Conservation (phyloP, 2,113 vertebrate species). For the Pionites leucogaster region DNA sequence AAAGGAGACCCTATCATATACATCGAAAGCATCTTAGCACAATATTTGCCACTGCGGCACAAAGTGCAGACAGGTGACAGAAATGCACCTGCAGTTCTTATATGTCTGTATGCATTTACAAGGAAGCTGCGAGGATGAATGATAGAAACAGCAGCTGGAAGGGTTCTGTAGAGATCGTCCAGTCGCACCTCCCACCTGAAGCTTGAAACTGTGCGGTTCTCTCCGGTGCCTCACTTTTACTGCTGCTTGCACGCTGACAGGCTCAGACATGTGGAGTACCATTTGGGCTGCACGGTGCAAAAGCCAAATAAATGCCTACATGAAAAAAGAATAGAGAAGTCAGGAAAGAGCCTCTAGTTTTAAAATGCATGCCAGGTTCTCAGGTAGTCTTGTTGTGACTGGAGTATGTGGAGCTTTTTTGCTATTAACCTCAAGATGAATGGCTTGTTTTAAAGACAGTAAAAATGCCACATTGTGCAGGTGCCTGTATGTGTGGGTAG, state of each 20-base stretch:
- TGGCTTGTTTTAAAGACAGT: conserved; percentile 43
- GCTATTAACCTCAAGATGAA: not conserved
- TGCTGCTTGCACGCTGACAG: not conserved
- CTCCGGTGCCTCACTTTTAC: not conserved
- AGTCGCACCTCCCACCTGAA: not conserved
- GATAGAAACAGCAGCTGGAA: not conserved
- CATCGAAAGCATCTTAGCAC: not conserved
- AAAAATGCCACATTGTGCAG: conserved; percentile 24
- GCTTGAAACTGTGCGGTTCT: not conserved
- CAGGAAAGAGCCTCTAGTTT: not conserved
- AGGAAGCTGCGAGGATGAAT: not conserved
- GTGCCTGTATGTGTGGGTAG: not conserved
- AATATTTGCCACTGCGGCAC: not conserved
- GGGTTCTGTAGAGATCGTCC: not conserved
- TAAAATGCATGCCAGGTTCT: not conserved
- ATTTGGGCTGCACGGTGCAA: not conserved
- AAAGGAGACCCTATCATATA: not conserved
- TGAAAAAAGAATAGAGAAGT: not conserved
- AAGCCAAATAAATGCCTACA: not conserved
- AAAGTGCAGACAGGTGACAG: not conserved
- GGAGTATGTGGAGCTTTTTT: not conserved
- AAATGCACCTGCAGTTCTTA: not conserved
- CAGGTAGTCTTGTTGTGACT: not conserved
- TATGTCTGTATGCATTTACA: not conserved
- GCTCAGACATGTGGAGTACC: not conserved